phyloP scores from a whole-genome alignment of 2,797 vertebrate genomes.

The Falco rusticolus region DNA sequence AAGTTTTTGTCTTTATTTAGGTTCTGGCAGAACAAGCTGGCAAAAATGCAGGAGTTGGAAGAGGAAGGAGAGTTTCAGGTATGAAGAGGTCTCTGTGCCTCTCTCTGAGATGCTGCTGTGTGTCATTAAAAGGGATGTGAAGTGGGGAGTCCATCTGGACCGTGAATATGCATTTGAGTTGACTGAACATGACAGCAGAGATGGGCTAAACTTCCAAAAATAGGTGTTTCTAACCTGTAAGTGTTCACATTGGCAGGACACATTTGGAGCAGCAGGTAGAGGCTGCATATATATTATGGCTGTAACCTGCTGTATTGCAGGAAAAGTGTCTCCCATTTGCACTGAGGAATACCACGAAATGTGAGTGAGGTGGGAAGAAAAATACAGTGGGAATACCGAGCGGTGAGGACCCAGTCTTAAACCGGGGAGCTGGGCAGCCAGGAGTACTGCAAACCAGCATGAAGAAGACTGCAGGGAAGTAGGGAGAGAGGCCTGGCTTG shows the following conservation, averaged over 20 bases:
- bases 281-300: not conserved
- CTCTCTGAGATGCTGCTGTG: not conserved
- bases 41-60: not conserved
- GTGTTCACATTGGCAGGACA: not conserved
- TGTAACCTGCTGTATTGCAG: not conserved
- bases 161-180: not conserved
- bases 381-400: not conserved
- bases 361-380: not conserved
- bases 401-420: not conserved
- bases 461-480: not conserved
- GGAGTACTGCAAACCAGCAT: not conserved
- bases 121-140: not conserved
- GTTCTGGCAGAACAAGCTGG: constrained; percentile 24
- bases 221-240: not conserved
- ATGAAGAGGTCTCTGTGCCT: not conserved
- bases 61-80: constrained; percentile 20
- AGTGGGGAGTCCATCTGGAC: not conserved
- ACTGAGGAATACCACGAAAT: not conserved
- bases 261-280: not conserved
- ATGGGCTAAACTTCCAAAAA: not conserved
- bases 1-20: constrained; percentile 17
- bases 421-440: not conserved
- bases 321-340: not conserved
- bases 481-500: no score
- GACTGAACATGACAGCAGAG: not conserved